phyloP scores from a whole-genome alignment of 2,797 vertebrate species.

The Amphiprion clarkii region DNA sequence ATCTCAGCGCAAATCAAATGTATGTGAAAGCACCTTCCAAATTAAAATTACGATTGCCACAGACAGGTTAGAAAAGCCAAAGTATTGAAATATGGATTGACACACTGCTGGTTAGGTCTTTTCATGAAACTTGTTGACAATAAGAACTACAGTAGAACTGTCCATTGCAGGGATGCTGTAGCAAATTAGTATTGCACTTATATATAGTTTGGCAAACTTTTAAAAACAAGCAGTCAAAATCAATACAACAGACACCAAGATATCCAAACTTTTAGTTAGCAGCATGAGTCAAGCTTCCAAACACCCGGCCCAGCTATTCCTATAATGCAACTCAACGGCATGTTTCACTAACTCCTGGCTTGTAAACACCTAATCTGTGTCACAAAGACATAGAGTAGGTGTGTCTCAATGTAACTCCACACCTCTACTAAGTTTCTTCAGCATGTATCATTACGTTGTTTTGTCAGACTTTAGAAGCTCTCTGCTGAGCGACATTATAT shows the following conservation, averaged over 20 bases:
- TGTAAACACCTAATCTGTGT: not conserved
- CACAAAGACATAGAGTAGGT: too few species aligned
- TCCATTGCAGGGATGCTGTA: conserved; percentile 1
- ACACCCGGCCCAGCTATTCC: conserved; percentile 1
- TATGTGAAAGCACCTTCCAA: not conserved
- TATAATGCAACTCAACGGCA: not conserved
- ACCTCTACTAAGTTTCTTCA: not conserved
- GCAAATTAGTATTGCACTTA: not conserved
- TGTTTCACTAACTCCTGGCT: not conserved
- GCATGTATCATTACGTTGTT: not conserved
- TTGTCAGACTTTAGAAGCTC: not conserved
- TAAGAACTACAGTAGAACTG: conserved; percentile 4
- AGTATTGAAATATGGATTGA: not conserved
- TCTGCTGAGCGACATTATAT: not conserved
- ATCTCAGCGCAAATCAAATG: too few species aligned
- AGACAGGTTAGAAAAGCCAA: not conserved
- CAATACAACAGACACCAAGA: conserved; percentile 7
- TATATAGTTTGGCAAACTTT: not conserved
- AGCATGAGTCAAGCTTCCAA: conserved; percentile 7
- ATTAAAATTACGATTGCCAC: too few species aligned
- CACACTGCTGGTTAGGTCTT: conserved; percentile 2
- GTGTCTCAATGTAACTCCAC: not conserved
- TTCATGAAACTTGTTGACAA: conserved; percentile 9
- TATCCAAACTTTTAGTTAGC: conserved; percentile 16
- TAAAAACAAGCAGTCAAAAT: conserved; percentile 8